Conservation (phyloP, 2,113 vertebrate genomes). For the Colistium nudipinnis region DNA sequence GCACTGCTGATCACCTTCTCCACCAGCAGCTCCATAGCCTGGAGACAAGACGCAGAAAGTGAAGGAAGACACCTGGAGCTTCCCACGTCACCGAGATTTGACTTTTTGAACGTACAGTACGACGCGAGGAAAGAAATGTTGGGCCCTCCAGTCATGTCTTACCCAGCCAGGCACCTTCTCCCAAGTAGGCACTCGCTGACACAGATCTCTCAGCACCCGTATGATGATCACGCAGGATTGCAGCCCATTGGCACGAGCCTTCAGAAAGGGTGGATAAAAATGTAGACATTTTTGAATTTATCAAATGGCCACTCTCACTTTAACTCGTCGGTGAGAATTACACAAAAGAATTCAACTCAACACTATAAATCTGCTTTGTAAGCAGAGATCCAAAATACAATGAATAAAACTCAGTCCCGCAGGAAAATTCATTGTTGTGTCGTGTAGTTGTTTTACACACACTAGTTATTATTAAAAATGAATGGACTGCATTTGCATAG, state of each 20-base stretch:
- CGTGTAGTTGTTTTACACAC: no score
- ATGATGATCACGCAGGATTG: constrained; percentile 88
- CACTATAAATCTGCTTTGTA: background rate
- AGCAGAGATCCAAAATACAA: background rate
- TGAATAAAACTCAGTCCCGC: background rate
- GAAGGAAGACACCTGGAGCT: background rate
- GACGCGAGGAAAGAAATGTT: no score
- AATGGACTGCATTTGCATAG: no score
- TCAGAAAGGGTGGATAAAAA: background rate
- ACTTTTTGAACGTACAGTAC: no score
- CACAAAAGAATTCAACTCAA: background rate
- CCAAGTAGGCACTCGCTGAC: constrained; percentile 85
- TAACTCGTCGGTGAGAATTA: no score
- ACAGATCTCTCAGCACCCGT: constrained; percentile 84
- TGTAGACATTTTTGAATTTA: no score
- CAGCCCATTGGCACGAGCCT: constrained; percentile 87
- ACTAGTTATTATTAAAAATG: no score
- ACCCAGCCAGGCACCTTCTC: constrained; percentile 86
- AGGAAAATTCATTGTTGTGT: background rate
- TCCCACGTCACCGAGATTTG: no score
- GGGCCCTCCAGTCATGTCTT: no score
- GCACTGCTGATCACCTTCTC: constrained; percentile 83
- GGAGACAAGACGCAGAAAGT: background rate
- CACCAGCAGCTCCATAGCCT: constrained; percentile 84
- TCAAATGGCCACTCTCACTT: no score